Evolutionary conservation across 2,888 invertebrate genomes (phyloP).

Genomic region (Physocephala rufipes): DNA sequence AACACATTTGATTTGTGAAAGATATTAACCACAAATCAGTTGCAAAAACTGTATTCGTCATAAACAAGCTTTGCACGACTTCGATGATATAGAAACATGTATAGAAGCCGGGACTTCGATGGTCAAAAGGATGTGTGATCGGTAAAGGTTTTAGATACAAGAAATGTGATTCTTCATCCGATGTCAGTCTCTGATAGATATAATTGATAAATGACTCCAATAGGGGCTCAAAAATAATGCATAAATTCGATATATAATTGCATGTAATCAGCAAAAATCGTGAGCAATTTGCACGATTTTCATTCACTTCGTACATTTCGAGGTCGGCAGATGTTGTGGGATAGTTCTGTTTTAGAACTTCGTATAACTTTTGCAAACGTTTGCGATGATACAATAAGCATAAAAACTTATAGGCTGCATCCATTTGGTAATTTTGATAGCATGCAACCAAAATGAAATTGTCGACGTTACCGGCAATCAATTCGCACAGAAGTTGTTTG

Average conservation of each 20-base stretch:
- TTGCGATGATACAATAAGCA: constrained; percentile 19
- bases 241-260: constrained; percentile 36
- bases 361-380: constrained; percentile 6
- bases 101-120: constrained; percentile 34
- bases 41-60: constrained; percentile 38
- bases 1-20: constrained; percentile 52
- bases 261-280: constrained; percentile 33
- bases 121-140: constrained; percentile 42
- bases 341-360: constrained; percentile 33
- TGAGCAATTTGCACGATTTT: constrained; percentile 39
- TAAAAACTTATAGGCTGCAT: constrained; percentile 29
- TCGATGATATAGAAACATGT: constrained; percentile 44
- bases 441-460: constrained; percentile 31
- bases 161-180: constrained; percentile 33
- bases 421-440: constrained; percentile 35
- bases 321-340: constrained; percentile 38
- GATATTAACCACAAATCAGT: constrained; percentile 51
- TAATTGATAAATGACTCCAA: constrained; percentile 38
- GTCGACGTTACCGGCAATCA: neutral
- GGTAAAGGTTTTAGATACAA: constrained; percentile 41
- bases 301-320: constrained; percentile 33
- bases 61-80: constrained; percentile 42
- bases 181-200: constrained; percentile 13
- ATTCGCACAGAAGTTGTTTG: constrained; percentile 12
- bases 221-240: constrained; percentile 36